Evolutionary conservation across 2,888 invertebrate genomes (phyloP).

Genomic region (Cordilura impudica): DNA sequence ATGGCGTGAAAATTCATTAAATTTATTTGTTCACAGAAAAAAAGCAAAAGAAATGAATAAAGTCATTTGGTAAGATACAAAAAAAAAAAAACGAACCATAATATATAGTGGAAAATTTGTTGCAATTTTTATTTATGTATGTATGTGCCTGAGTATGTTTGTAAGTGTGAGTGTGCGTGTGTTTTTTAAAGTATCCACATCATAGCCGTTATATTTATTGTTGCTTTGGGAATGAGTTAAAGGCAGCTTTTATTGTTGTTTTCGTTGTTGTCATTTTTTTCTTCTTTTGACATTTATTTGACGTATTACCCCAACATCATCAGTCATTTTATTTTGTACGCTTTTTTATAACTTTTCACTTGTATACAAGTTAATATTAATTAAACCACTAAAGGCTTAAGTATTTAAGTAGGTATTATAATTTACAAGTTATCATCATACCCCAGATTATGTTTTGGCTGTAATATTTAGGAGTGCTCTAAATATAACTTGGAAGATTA

Average conservation of each 20-base stretch:
- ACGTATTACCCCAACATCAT: constrained; percentile 49
- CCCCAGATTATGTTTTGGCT: too few species aligned
- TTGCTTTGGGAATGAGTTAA: constrained; percentile 55
- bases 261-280: constrained; percentile 19
- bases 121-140: constrained; percentile 54
- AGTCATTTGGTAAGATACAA: neutral
- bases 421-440: neutral
- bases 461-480: too few species aligned
- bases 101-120: constrained; percentile 41
- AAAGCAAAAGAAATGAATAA: constrained; percentile 15
- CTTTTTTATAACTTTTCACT: neutral
- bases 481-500: too few species aligned
- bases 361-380: constrained; percentile 1
- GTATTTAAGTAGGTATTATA: constrained; percentile 37
- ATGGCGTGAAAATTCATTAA: constrained; percentile 77
- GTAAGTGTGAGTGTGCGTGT: neutral
- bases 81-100: constrained; percentile 34
- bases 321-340: neutral
- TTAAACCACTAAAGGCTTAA: constrained; percentile 31
- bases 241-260: constrained; percentile 10
- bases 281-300: constrained; percentile 63
- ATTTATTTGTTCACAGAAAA: constrained; percentile 53
- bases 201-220: constrained; percentile 50
- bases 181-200: constrained; percentile 11
- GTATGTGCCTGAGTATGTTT: constrained; percentile 7